Evolutionary conservation across 2,797 vertebrate species (phyloP), one percentile per base, ranked within the genome.

Genomic region (Pseudochaenichthys georgianus): DNA sequence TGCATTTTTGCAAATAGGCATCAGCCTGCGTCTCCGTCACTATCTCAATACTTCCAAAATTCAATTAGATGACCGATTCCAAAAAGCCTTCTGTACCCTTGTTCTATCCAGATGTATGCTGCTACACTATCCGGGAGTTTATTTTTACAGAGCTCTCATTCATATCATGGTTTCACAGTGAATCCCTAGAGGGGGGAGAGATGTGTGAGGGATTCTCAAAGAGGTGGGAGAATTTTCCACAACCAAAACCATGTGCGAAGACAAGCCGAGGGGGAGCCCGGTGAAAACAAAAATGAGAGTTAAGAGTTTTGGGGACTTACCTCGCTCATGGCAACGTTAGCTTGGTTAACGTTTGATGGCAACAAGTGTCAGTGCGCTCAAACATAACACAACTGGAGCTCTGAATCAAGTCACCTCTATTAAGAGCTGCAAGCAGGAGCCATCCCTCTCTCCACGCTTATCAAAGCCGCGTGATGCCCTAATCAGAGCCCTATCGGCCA

Each of bases 191-290:
- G 83, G 70, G 91, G 73, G 77, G 81, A 85, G 69, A 84, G 82
- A 90, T 47, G 72, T 92, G 89, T 63, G 82, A 91, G 75, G 81
- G 84, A 91, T 90, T 86, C 84, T 82, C 80, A 47, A 74, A 63
- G 76, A 88, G 86, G 86, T 83, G 89, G 89, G 79, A 92, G 80
- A 90, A 88, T 78, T 86, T 92, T 88, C 86, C 87, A 88, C 86
- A 78, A 82, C 66, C 52, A 2, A 73, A 45, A 64, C 73, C 64
- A 77, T 64, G 83, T 79, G 82, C 74, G 73, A 86, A 78, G 87
- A 89, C 81, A 89, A 87, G 65, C 63, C 7, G 4, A 66, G 59
- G 28, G 64, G 70, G 54, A 51, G 70, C 9, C 5, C 10, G 58
- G 52, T 0, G 28, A 65, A 66, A 68, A 65, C 28, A 70, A 79